Conservation (phyloP, 2,113 vertebrate genomes). For the Gymnarchus niloticus region DNA sequence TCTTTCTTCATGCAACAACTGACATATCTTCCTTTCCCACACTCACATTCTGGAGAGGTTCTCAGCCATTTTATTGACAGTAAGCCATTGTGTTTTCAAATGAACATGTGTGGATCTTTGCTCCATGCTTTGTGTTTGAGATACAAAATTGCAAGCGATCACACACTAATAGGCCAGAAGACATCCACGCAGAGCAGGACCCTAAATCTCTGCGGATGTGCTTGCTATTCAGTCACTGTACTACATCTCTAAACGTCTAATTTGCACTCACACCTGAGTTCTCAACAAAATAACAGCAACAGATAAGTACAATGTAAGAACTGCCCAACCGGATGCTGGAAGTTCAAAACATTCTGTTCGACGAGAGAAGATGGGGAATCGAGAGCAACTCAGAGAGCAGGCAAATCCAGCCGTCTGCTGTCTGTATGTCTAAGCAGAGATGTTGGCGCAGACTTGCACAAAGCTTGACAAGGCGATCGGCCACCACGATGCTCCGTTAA, state of each 20-base stretch:
- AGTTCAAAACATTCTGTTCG: not conserved
- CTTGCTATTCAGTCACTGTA: not conserved
- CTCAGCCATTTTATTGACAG: too few species aligned
- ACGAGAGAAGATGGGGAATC: not conserved
- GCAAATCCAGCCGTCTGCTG: not conserved
- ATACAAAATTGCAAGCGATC: not conserved
- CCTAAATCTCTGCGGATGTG: not conserved
- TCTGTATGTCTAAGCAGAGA: not conserved
- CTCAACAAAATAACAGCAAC: not conserved
- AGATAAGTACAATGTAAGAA: not conserved
- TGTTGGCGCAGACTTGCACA: not conserved
- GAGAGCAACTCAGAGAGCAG: not conserved
- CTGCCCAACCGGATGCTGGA: not conserved
- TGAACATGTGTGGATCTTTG: not conserved
- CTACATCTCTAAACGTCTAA: too few species aligned
- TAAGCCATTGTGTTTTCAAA: not conserved
- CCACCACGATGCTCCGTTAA: not conserved
- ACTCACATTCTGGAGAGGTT: too few species aligned
- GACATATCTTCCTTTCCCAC: too few species aligned
- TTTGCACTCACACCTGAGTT: too few species aligned
- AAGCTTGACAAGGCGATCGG: not conserved
- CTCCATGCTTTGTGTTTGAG: not conserved
- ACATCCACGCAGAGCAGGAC: not conserved
- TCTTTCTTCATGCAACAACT: too few species aligned
- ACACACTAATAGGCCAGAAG: not conserved